Evolutionary conservation across 2,888 invertebrate genomes (phyloP).

Genomic region (Eupithecia pulchellata): DNA sequence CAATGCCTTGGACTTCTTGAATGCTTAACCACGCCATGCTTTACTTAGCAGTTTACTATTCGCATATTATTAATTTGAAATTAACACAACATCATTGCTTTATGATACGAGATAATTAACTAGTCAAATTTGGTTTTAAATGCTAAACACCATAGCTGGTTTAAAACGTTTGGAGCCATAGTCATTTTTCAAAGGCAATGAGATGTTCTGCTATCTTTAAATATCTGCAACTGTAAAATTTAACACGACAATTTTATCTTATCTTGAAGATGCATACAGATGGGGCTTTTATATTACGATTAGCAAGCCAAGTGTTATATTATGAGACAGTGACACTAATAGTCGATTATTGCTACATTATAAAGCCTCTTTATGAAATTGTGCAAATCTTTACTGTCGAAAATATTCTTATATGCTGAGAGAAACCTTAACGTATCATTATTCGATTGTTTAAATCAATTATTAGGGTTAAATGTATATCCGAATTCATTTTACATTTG

Average conservation of each 20-base stretch:
- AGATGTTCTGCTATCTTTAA: neutral
- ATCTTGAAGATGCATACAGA: neutral
- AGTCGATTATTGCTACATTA: neutral
- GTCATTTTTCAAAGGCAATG: neutral
- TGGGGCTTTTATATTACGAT: constrained; percentile 1
- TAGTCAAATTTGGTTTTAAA: too few species aligned
- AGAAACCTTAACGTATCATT: neutral
- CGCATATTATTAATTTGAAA: too few species aligned
- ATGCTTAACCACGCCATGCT: constrained; percentile 31
- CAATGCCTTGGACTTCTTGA: too few species aligned
- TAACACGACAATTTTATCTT: neutral
- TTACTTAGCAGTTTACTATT: constrained; percentile 17
- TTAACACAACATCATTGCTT: too few species aligned
- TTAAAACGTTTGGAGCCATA: neutral
- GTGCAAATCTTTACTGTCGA: too few species aligned
- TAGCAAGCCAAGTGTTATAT: neutral
- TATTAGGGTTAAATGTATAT: too few species aligned
- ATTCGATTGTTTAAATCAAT: too few species aligned
- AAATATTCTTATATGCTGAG: neutral
- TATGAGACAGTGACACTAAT: neutral
- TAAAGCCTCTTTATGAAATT: neutral
- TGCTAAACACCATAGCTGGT: too few species aligned
- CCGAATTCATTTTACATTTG: too few species aligned
- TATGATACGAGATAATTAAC: too few species aligned
- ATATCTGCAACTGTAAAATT: constrained; percentile 1